These are phyloP conservation scores for Capitulum mitella DNA, from an alignment of 2,888 invertebrate genomes.

Conservation along the genomic window DNA sequence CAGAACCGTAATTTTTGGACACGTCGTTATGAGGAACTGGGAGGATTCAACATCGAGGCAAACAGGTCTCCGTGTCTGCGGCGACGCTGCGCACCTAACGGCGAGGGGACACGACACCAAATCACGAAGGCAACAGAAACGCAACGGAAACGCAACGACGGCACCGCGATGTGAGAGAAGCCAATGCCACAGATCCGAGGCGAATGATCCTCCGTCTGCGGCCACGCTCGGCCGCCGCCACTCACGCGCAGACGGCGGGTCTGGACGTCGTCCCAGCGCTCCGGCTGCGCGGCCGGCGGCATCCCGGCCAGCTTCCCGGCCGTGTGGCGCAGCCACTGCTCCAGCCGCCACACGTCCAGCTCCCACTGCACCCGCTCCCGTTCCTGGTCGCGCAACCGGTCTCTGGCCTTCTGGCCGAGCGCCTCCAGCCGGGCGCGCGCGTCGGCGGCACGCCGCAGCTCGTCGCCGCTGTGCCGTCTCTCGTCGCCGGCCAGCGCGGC, in stretches of 20 bases:
- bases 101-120: too few relatives aligned
- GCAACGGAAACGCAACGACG: too few relatives aligned
- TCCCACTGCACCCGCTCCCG: constrained; percentile 78
- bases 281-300: background rate
- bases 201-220: too few relatives aligned
- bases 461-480: background rate
- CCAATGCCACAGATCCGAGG: too few relatives aligned
- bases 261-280: background rate
- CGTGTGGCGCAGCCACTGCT: constrained; percentile 63
- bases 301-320: constrained; percentile 13
- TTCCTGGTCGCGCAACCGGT: constrained; percentile 53
- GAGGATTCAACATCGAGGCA: too few relatives aligned
- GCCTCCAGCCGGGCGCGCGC: constrained; percentile 91
- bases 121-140: too few relatives aligned
- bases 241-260: background rate
- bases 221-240: background rate
- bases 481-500: background rate
- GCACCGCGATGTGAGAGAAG: too few relatives aligned
- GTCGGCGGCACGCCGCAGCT: constrained; percentile 96
- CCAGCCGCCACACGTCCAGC: constrained; percentile 81
- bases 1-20: too few relatives aligned
- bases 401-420: constrained; percentile 69
- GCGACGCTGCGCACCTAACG: too few relatives aligned
- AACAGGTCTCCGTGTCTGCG: too few relatives aligned
- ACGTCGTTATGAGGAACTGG: too few relatives aligned